Base-by-base conservation (phyloP, 2,113 vertebrate genomes). In the Ceuthmochares aereus region DNA sequence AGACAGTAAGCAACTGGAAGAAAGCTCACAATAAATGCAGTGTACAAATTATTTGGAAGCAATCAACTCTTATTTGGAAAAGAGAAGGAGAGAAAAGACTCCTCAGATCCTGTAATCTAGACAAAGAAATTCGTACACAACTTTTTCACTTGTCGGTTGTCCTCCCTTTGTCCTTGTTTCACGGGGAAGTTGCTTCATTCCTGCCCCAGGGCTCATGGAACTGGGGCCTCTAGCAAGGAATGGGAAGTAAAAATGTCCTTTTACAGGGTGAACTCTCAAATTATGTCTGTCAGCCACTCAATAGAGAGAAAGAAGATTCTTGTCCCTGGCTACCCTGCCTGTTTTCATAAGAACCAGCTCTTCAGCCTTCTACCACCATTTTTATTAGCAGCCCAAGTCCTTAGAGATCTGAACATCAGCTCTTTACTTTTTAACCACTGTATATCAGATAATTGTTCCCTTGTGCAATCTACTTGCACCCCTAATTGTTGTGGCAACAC, bases 401-500 rank as follows among this genome's bases (percentile, higher is more conserved):
- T 43, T 19, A 21, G 58, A 88, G 36, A 85, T 51, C 19, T 12
- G n/a, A 87, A 30, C 64, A 64, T 56, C 11, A 83, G 9, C 17
- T 87, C 17, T 79, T 87, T 73, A 37, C 43, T 84, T 70, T 92
- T 47, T 29, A 90, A 85, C 10, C 63, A 36, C 45, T 52, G 5
- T 20, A 3, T 54, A 62, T 77, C 68, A 84, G 66, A 79, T 19
- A 32, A 68, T 72, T 23, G 78, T 16, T 82, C 70, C 84, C 47
- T 73, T 56, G 16, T 63, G 79, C 56, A 89, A 93, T 60, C 36
- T 69, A 63, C 47, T 94, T 83, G 63, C 82, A 77, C 34, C 34
- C 59, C 36, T 85, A 94, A 64, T 66, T 87, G 79, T 86, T 95
- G 75, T 56, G 43, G 64, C 63, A 94, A 82, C 68, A 69, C 15